Conservation (phyloP, 2,113 vertebrate genomes). For the Ceyx cyanopectus region DNA sequence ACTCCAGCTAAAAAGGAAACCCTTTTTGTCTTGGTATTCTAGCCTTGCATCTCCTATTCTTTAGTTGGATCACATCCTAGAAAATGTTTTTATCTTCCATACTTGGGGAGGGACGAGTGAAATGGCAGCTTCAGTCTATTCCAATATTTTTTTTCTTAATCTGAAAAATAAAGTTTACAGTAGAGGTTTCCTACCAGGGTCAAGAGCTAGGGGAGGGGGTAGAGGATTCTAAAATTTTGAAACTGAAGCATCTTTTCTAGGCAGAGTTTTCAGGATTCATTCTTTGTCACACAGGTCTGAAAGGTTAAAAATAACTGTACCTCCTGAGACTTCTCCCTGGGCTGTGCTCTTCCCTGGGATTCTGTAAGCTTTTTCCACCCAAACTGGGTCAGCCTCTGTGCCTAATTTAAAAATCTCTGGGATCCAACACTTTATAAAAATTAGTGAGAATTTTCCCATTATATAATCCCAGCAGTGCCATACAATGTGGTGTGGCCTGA, state of each 20-base stretch:
- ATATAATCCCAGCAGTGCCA: constrained; percentile 66
- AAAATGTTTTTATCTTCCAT: background rate
- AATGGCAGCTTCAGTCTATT: background rate
- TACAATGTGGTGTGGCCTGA: constrained; percentile 18
- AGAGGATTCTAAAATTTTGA: constrained; percentile 38
- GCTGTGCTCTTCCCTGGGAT: constrained; percentile 62
- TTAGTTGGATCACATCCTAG: background rate
- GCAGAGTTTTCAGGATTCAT: constrained; percentile 66
- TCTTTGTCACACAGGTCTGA: constrained; percentile 53
- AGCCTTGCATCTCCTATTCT: background rate
- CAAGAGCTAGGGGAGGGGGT: background rate
- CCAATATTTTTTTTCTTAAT: background rate
- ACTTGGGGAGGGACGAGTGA: background rate
- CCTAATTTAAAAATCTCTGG: constrained; percentile 75
- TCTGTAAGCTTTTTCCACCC: constrained; percentile 62
- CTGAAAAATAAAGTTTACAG: background rate
- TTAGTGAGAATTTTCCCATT: constrained; percentile 62
- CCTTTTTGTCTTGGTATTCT: background rate
- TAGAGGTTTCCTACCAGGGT: constrained; percentile 30
- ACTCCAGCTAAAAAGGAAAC: background rate
- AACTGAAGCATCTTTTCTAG: constrained; percentile 44
- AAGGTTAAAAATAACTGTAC: constrained; percentile 76
- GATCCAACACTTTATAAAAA: constrained; percentile 60
- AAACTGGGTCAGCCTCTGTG: constrained; percentile 63
- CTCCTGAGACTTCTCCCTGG: constrained; percentile 66